Evolutionary conservation across 2,797 vertebrate genomes (phyloP).

Genomic region (Anabas testudineus): DNA sequence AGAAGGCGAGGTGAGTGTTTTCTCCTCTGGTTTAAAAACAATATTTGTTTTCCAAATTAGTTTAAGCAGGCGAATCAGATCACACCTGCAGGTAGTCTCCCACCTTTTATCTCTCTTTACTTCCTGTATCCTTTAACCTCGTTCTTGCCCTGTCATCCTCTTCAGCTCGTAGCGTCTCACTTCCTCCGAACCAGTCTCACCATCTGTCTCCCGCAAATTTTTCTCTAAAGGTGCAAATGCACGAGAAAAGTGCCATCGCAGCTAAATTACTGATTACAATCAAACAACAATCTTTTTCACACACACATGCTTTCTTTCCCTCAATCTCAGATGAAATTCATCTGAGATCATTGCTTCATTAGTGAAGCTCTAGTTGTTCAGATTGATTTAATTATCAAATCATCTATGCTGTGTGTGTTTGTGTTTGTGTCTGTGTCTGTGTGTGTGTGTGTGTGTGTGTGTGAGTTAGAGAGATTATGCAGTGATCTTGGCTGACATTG

Average conservation of each 20-base stretch:
- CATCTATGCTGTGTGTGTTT: constrained; percentile 67
- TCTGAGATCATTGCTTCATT: constrained; percentile 83
- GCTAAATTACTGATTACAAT: constrained; percentile 69
- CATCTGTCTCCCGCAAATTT: constrained; percentile 27
- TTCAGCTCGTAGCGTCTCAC: constrained; percentile 24
- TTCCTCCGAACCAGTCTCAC: constrained; percentile 13
- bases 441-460: constrained; percentile 18
- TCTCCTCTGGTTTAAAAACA: neutral
- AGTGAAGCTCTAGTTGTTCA: constrained; percentile 82
- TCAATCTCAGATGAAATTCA: constrained; percentile 76
- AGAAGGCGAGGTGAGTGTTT: neutral
- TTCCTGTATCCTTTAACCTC: neutral
- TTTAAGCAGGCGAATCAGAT: neutral
- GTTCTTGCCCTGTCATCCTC: constrained; percentile 16
- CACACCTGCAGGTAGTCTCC: neutral
- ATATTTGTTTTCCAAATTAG: neutral
- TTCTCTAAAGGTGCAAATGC: constrained; percentile 31
- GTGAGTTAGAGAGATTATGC: constrained; percentile 75
- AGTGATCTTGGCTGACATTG: constrained; percentile 85
- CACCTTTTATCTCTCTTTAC: constrained; percentile 15
- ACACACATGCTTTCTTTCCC: constrained; percentile 45
- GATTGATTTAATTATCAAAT: constrained; percentile 86
- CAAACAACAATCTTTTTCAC: constrained; percentile 57
- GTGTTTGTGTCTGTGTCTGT: constrained; percentile 4
- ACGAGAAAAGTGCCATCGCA: constrained; percentile 43